Base-by-base conservation (phyloP, 2,113 vertebrate species). In the Prionailurus bengalensis region DNA sequence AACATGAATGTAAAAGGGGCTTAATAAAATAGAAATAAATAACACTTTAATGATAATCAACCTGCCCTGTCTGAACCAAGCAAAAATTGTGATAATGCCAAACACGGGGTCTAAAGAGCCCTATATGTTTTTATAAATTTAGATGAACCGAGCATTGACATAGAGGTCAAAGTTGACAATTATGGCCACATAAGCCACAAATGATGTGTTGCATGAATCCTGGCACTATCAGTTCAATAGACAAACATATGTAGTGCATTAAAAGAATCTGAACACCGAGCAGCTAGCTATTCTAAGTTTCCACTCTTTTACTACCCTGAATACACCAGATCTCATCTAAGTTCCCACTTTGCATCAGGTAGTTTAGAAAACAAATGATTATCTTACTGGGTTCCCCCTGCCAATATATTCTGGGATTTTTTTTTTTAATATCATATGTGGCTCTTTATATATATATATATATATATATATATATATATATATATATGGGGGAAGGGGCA, bases 1-100 rank as follows among this genome's bases (percentile, higher is more conserved):
- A 99, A 99, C 99, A 98, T 98, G 98, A 99, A 99, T 98, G 98
- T 99, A 99, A 99, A 99, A 98, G 97, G 98, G 96, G 98, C 97
- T 99, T 99, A 99, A 99, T 99, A 99, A 99, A 99, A 99, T 98
- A 98, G 99, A 98, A 99, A 99, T 99, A 99, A 99, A 99, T 99
- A 99, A 99, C 97, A 97, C 97, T 98, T 98, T 99, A 99, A 99
- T 99, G 99, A 98, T 99, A 99, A 99, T 98, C 98, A 99, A 98
- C 98, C 97, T 97, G 14, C 81, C 96, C 97, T 98, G 98, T 97
- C 97, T 98, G 98, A 99, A 98, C 97, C 98, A 98, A 98, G 98
- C 97, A 98, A 97, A 98, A 94, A 98, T 97, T 95, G 95, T 97
- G 97, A 98, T 98, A 98, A 98, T 95, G 97, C 97, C 96, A 98